Percentiles rank a stretch among this genome's conserved stretches.
Conservation (phyloP, 2,113 vertebrate genomes). For the Petrocephalus zakoni region DNA sequence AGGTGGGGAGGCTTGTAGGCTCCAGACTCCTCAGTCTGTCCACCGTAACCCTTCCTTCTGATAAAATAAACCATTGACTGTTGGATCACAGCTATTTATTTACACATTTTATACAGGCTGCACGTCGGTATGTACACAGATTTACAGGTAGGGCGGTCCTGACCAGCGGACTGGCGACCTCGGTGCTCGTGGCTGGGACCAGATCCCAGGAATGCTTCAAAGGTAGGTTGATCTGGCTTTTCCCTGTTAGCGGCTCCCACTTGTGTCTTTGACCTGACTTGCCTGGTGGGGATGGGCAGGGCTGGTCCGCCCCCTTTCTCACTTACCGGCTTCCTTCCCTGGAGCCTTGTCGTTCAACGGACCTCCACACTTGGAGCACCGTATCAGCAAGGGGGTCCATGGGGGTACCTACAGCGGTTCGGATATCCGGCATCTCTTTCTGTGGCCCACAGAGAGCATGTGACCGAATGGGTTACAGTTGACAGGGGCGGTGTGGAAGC, state of each 20-base stretch:
- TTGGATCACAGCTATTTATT: slow-evolving; percentile 40
- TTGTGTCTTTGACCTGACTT: not conserved
- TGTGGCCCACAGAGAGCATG: not conserved
- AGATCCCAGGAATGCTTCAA: not conserved
- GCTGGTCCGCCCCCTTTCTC: not conserved
- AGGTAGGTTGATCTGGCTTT: not conserved
- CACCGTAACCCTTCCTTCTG: not conserved
- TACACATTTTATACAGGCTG: slow-evolving; percentile 59
- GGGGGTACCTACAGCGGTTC: not conserved
- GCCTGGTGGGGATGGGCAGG: not conserved
- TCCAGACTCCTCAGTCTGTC: not conserved
- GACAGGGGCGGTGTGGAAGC: not conserved
- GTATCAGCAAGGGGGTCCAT: not conserved
- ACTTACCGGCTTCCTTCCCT: not conserved
- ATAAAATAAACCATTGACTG: not conserved
- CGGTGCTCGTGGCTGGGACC: not conserved
- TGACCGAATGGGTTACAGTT: not conserved
- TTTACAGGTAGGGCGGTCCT: slow-evolving; percentile 22
- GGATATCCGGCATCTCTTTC: not conserved
- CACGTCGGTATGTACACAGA: slow-evolving; percentile 44
- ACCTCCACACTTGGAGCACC: not conserved
- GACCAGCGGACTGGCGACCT: not conserved
- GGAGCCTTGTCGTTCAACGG: not conserved
- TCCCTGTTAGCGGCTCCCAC: not conserved
- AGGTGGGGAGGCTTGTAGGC: not conserved